Percentiles rank a stretch among this genome's conserved stretches.
phyloP scores from a whole-genome alignment of 92 coral and sea anemone species.

The Phenganax stokvisi region DNA sequence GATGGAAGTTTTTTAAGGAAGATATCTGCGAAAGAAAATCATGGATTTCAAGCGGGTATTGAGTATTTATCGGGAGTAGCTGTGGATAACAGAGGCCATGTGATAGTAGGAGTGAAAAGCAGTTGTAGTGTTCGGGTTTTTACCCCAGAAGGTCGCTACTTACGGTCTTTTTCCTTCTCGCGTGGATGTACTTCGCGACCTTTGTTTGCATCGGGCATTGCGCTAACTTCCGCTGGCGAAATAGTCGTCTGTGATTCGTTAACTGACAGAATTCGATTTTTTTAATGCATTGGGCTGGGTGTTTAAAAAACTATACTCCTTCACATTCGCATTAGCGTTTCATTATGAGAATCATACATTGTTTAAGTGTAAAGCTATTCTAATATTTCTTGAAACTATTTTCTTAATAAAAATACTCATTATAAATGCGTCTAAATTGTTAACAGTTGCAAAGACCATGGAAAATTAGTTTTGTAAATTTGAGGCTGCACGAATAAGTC shows the following conservation, averaged over 20 bases:
- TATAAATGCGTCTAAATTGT: no score
- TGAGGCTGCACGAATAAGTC: no score
- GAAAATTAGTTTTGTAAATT: no score
- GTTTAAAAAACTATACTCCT: background rate
- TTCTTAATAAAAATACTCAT: no score
- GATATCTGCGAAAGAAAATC: constrained; percentile 24
- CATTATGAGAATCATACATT: no score
- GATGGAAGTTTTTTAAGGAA: constrained; percentile 36
- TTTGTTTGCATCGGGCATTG: constrained; percentile 31
- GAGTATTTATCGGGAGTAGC: constrained; percentile 34
- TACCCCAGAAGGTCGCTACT: constrained; percentile 33
- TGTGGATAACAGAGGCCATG: constrained; percentile 29
- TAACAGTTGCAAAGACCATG: no score
- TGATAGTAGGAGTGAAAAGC: constrained; percentile 30
- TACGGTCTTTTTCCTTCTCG: constrained; percentile 24
- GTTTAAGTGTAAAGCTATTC: no score
- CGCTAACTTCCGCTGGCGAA: constrained; percentile 35
- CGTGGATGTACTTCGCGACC: constrained; percentile 17
- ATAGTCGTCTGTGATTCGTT: constrained; percentile 36
- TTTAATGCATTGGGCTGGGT: background rate
- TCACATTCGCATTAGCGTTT: background rate
- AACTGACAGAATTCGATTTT: constrained; percentile 26
- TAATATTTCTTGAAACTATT: no score
- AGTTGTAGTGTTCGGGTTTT: constrained; percentile 26
- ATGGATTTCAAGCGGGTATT: constrained; percentile 22